Conservation (phyloP, 2,888 invertebrate species). For the Ophraella communa region DNA sequence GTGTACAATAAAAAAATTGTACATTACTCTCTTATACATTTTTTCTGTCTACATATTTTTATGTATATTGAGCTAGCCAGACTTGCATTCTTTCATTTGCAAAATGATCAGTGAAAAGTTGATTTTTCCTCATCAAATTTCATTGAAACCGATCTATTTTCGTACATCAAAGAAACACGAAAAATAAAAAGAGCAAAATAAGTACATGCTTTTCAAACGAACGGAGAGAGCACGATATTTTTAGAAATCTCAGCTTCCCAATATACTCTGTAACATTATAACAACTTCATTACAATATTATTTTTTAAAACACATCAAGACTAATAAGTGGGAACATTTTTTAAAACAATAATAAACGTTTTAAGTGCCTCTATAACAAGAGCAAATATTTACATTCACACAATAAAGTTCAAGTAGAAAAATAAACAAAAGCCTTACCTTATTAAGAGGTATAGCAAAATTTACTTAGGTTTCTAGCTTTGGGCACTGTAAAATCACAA, state of each 20-base stretch:
- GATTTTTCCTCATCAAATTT: not conserved
- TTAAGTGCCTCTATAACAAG: conserved; percentile 11
- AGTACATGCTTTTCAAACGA: conserved; percentile 22
- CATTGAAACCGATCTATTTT: conserved; percentile 4
- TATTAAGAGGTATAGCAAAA: conserved; percentile 23
- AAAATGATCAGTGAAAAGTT: conserved; percentile 6
- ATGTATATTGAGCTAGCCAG: no score
- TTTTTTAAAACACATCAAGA: not conserved
- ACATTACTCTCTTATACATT: no score
- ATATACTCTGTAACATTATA: conserved; percentile 17
- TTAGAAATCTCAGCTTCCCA: conserved; percentile 23
- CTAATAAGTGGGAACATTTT: not conserved
- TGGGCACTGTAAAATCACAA: conserved; percentile 18
- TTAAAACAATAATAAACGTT: not conserved
- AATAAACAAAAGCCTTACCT: conserved; percentile 32
- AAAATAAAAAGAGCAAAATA: conserved; percentile 22
- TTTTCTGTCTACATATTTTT: no score
- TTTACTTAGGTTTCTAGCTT: conserved; percentile 12
- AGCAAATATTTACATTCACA: conserved; percentile 28
- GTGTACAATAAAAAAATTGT: no score
- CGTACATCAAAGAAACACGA: conserved; percentile 4
- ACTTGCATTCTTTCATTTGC: not conserved
- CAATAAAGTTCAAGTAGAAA: conserved; percentile 19
- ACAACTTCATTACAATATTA: not conserved
- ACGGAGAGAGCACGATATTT: conserved; percentile 18